phyloP scores from a whole-genome alignment of 2,113 vertebrate species.

The Prolemur simus region DNA sequence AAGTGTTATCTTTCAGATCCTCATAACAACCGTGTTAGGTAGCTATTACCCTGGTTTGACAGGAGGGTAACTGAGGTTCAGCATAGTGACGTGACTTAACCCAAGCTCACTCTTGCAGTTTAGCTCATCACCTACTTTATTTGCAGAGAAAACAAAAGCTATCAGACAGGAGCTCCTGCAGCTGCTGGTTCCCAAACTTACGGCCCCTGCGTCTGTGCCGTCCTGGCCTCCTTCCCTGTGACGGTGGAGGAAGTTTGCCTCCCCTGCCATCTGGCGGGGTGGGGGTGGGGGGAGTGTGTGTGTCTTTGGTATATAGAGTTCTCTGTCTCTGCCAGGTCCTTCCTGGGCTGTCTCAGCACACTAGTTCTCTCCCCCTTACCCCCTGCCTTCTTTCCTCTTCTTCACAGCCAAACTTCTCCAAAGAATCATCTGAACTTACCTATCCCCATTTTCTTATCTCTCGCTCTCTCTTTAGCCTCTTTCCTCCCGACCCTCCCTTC shows the following conservation, averaged over 20 bases:
- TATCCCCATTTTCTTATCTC: neutral
- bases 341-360: no score
- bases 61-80: neutral
- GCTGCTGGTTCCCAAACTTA: neutral
- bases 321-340: neutral
- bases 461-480: neutral
- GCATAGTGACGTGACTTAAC: neutral
- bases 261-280: no score
- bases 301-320: neutral
- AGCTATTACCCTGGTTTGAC: neutral
- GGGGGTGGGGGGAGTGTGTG: no score
- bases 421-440: neutral
- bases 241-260: neutral
- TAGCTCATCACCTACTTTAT: neutral
- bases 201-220: rapidly evolving
- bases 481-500: neutral
- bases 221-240: neutral
- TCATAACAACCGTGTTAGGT: neutral
- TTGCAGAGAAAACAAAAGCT: neutral
- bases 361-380: neutral
- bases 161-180: neutral
- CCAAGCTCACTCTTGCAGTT: neutral
- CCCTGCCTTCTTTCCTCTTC: neutral
- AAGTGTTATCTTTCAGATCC: neutral
- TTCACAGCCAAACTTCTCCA: neutral